phyloP scores from a whole-genome alignment of 1,140 invertebrate species.

The Scaptomyza graminum region DNA sequence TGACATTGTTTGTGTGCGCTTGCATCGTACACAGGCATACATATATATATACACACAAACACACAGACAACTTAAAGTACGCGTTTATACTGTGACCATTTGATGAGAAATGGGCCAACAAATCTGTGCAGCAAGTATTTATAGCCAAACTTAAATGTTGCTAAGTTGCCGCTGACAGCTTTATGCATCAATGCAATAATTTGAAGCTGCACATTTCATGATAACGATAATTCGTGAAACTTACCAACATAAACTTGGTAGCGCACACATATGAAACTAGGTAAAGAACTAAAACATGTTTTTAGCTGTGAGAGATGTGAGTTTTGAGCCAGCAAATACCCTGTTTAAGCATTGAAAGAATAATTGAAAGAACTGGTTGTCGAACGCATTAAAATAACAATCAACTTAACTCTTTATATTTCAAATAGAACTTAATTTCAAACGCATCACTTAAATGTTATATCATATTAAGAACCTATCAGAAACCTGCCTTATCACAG shows the following conservation, averaged over 20 bases:
- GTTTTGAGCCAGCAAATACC: background rate
- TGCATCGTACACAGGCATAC: constrained; percentile 5
- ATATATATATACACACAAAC: constrained; percentile 22
- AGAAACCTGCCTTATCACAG: background rate
- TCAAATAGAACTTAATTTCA: no score
- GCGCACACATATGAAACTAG: constrained; percentile 2
- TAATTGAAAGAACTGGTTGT: background rate
- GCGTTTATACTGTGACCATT: constrained; percentile 22
- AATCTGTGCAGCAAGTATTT: background rate
- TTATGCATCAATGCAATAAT: background rate
- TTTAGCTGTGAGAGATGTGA: constrained; percentile 6
- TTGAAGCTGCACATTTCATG: constrained; percentile 4
- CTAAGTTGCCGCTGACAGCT: background rate
- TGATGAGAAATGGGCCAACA: constrained; percentile 16
- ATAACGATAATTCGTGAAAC: constrained; percentile 1
- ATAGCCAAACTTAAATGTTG: background rate
- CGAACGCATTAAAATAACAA: background rate
- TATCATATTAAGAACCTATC: background rate
- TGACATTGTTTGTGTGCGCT: constrained; percentile 61
- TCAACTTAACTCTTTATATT: no score
- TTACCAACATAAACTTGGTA: constrained; percentile 16
- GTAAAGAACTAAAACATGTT: constrained; percentile 31
- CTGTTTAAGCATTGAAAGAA: background rate
- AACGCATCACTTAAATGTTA: background rate
- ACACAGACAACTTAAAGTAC: background rate